Percentiles rank a stretch among this genome's conserved stretches.
Evolutionary conservation across 2,888 invertebrate genomes (phyloP).

Genomic region (Dicyrtomina minuta): DNA sequence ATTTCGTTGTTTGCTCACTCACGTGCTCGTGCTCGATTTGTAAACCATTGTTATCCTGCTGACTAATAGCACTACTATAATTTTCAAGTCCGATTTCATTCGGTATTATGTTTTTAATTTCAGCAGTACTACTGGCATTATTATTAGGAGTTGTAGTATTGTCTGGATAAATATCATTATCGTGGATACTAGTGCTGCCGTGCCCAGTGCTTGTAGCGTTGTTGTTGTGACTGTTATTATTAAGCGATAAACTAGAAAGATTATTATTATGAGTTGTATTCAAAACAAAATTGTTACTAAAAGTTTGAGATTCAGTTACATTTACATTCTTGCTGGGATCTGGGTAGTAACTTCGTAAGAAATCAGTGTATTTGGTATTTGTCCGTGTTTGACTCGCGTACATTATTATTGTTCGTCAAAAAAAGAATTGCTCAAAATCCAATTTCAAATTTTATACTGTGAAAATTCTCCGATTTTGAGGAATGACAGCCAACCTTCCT

Average conservation of each 20-base stretch:
- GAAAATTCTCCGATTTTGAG: no score
- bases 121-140: neutral
- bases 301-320: no score
- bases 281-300: no score
- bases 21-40: neutral
- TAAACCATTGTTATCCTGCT: no score
- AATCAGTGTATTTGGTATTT: slow-evolving; percentile 50
- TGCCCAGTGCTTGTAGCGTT: neutral
- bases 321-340: slow-evolving; percentile 18
- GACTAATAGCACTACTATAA: no score
- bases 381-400: slow-evolving; percentile 26
- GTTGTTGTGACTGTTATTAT: neutral
- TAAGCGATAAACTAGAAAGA: slow-evolving; percentile 4
- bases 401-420: no score
- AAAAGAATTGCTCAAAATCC: neutral
- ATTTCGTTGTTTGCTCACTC: no score
- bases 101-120: no score
- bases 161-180: neutral
- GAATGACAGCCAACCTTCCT: no score
- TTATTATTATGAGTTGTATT: neutral
- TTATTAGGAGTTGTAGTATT: neutral
- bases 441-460: neutral
- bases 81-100: no score
- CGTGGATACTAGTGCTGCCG: neutral
- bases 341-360: slow-evolving; percentile 35